These are phyloP conservation scores for Tenthredo amoena DNA, from an alignment of 2,888 invertebrate genomes.

Conservation along the genomic window DNA sequence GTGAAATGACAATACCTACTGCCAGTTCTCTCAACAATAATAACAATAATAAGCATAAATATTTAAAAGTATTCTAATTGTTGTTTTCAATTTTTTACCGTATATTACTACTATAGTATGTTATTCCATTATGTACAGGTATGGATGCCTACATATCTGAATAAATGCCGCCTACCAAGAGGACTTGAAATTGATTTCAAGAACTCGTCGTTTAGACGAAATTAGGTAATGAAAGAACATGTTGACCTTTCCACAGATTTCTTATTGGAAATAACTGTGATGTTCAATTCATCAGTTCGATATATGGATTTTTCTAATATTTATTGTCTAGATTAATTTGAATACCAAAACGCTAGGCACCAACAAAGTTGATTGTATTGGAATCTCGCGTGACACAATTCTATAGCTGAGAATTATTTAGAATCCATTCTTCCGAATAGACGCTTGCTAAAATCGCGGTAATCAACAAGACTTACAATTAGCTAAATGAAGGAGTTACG, in stretches of 20 bases:
- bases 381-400: not conserved
- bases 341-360: not conserved
- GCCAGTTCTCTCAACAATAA: constrained; percentile 67
- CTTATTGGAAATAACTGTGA: not conserved
- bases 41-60: constrained; percentile 52
- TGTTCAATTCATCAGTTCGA: not conserved
- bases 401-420: not conserved
- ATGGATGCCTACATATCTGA: not conserved
- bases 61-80: not conserved
- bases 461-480: not conserved
- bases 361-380: not conserved
- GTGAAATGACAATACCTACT: constrained; percentile 69
- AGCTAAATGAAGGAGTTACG: too few species aligned
- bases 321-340: not conserved
- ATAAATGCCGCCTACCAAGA: not conserved
- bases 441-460: not conserved
- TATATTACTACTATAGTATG: not conserved
- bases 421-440: not conserved
- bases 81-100: not conserved
- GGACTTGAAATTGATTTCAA: not conserved
- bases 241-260: not conserved
- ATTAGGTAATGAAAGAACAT: not conserved
- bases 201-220: not conserved
- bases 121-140: not conserved
- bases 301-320: not conserved